Percentiles rank a stretch among this genome's conserved stretches.
Evolutionary conservation across 2,797 vertebrate genomes (phyloP).

Genomic region (Pogonophryne albipinna): DNA sequence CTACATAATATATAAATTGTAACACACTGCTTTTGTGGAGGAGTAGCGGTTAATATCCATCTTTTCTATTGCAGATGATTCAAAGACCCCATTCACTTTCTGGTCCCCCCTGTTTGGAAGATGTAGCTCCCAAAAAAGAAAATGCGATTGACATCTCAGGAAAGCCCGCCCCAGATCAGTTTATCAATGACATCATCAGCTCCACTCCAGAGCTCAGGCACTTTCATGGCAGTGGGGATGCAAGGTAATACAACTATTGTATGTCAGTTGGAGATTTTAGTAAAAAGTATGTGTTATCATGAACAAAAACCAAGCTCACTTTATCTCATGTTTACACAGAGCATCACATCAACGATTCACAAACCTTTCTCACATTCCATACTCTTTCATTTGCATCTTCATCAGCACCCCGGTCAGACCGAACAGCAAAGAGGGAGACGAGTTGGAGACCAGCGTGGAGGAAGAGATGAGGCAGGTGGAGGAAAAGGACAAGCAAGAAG

Average conservation of each 20-base stretch:
- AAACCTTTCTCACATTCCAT: neutral
- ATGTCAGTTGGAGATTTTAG: neutral
- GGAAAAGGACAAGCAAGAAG: conserved; percentile 38
- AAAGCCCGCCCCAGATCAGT: conserved; percentile 60
- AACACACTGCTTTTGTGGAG: neutral
- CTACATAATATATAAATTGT: neutral
- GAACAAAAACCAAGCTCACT: neutral
- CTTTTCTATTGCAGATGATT: conserved; percentile 35
- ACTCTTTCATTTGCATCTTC: neutral
- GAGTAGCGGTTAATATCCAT: neutral
- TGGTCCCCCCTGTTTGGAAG: conserved; percentile 62
- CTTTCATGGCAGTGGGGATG: conserved; percentile 64
- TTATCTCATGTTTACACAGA: neutral
- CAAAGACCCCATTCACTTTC: conserved; percentile 63
- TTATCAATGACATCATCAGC: conserved; percentile 83
- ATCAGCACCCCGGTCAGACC: conserved; percentile 65
- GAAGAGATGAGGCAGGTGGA: conserved; percentile 61
- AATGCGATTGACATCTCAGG: conserved; percentile 33
- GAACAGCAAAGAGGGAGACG: conserved; percentile 23
- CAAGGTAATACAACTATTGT: conserved; percentile 70
- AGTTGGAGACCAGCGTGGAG: conserved; percentile 56
- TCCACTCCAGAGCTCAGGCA: conserved; percentile 85
- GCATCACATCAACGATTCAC: neutral
- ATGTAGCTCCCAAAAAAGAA: conserved; percentile 48
- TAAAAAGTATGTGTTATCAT: neutral